A percentile compares a stretch with the other conserved stretches of the same genome.
Evolutionary conservation across 2,113 vertebrate genomes (phyloP).

Genomic region (Pachypanchax playfairii): DNA sequence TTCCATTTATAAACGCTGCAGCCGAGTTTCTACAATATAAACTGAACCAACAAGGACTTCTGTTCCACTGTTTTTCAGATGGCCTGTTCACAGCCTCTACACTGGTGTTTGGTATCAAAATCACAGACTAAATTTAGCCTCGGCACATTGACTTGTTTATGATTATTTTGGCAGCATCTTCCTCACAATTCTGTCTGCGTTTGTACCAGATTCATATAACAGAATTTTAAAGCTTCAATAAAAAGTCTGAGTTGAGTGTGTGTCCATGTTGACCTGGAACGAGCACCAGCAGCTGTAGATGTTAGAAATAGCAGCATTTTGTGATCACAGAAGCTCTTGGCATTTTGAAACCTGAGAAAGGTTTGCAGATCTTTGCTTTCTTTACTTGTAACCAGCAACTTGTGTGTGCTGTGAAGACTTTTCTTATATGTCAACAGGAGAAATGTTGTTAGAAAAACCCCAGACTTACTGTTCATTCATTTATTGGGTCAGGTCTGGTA

Average conservation of each 20-base stretch:
- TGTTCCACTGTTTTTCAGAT: conserved; percentile 3
- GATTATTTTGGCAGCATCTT: conserved; percentile 38
- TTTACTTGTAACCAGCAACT: conserved; percentile 23
- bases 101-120: conserved; percentile 54
- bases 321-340: conserved; percentile 42
- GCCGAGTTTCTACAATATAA: too few species aligned
- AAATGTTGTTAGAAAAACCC: too few species aligned
- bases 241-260: not conserved
- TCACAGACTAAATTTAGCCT: conserved; percentile 61
- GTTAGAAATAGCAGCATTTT: conserved; percentile 68
- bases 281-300: conserved; percentile 57
- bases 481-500: too few species aligned
- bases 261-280: conserved; percentile 31
- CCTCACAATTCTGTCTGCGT: conserved; percentile 1
- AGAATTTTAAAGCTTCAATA: not conserved
- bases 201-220: not conserved
- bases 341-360: conserved; percentile 67
- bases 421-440: too few species aligned
- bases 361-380: conserved; percentile 45
- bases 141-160: conserved; percentile 46
- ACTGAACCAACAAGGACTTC: too few species aligned
- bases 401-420: conserved; percentile 4
- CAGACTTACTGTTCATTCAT: not conserved
- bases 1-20: too few species aligned
- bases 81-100: conserved; percentile 32